Conservation (phyloP, 2,797 vertebrate genomes). For the Phalanger gymnotis region DNA sequence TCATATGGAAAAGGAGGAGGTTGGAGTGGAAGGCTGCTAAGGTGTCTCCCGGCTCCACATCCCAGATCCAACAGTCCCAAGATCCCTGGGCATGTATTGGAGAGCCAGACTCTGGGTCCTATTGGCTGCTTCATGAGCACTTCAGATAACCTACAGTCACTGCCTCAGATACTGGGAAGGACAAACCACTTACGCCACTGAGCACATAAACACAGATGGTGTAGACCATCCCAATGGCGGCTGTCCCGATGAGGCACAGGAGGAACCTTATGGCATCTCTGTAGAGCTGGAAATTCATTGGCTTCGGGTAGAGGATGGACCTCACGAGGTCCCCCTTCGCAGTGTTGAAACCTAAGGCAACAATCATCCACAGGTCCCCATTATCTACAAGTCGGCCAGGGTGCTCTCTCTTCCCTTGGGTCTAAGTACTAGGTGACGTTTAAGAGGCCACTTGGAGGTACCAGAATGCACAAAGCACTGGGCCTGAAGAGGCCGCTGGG, state of each 20-base stretch:
- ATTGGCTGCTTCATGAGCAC: not conserved
- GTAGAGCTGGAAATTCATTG: slow-evolving; percentile 87
- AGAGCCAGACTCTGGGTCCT: not conserved
- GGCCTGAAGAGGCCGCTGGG: not conserved
- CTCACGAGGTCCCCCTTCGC: slow-evolving; percentile 88
- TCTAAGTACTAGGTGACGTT: not conserved
- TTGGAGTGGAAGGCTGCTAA: not conserved
- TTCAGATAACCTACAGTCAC: not conserved
- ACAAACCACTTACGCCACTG: slow-evolving; percentile 81
- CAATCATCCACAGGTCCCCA: slow-evolving; percentile 20
- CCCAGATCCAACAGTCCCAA: not conserved
- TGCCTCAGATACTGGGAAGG: not conserved
- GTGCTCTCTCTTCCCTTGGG: not conserved
- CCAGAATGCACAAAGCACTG: no score
- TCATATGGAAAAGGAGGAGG: not conserved
- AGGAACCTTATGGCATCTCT: slow-evolving; percentile 86
- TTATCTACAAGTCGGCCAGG: not conserved
- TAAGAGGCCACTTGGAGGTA: not conserved
- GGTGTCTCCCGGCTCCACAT: not conserved
- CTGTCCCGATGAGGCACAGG: slow-evolving; percentile 83
- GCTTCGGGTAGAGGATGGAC: slow-evolving; percentile 88
- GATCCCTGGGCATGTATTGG: not conserved
- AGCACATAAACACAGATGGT: slow-evolving; percentile 84
- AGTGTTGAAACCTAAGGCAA: slow-evolving; percentile 86
- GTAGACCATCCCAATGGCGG: slow-evolving; percentile 87